Percentiles rank a stretch among this genome's conserved stretches.
Evolutionary conservation across 1,140 invertebrate species (phyloP).

Genomic region (Drosophila sp.): DNA sequence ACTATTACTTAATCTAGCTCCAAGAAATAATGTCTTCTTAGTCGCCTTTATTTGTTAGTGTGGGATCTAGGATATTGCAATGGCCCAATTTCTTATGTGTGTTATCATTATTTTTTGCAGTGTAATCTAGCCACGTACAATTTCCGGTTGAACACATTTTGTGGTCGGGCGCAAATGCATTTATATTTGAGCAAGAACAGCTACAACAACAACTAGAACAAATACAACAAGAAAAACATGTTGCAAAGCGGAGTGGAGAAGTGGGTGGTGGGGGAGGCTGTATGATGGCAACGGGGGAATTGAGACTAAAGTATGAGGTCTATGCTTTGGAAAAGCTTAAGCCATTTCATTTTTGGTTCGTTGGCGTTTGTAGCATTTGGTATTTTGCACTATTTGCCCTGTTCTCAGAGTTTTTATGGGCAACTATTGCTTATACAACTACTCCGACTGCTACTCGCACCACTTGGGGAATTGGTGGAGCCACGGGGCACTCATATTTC

Average conservation of each 20-base stretch:
- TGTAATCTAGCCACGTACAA: slow-evolving; percentile 74
- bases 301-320: slow-evolving; percentile 39
- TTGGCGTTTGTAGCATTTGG: slow-evolving; percentile 71
- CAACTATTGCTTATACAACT: slow-evolving; percentile 11
- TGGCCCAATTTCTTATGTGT: no score
- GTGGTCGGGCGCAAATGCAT: slow-evolving; percentile 77
- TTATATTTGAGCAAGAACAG: slow-evolving; percentile 72
- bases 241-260: background rate
- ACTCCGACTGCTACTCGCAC: background rate
- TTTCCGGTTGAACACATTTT: slow-evolving; percentile 82
- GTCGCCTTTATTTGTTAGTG: no score
- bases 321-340: slow-evolving; percentile 74
- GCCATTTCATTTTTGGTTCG: slow-evolving; percentile 80
- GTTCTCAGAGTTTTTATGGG: slow-evolving; percentile 46
- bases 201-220: slow-evolving; percentile 42
- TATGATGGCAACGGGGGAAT: background rate
- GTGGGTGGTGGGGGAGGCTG: slow-evolving; percentile 10
- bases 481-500: slow-evolving; percentile 74
- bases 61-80: no score
- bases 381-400: slow-evolving; percentile 69
- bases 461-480: slow-evolving; percentile 25
- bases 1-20: no score
- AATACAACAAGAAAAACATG: slow-evolving; percentile 9
- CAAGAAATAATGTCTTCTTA: no score
- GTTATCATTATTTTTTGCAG: slow-evolving; percentile 11